These are phyloP conservation scores for Lacerta viridis DNA, from an alignment of 2,797 vertebrate species.

Conservation along the genomic window DNA sequence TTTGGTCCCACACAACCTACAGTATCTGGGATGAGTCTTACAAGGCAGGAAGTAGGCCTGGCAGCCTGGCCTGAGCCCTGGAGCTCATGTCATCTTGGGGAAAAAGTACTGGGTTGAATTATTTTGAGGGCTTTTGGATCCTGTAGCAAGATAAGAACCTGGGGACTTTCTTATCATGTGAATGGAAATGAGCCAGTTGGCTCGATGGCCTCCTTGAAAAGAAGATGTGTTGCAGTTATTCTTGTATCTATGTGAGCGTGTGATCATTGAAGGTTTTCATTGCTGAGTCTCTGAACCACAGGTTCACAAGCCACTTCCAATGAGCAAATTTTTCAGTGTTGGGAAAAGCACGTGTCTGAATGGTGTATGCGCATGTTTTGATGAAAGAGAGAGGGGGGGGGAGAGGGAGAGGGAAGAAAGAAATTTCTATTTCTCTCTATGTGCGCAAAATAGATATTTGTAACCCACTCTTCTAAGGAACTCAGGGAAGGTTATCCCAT, in stretches of 20 bases:
- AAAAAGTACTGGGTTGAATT: not conserved
- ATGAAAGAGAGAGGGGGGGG: not conserved
- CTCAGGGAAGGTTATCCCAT: not conserved
- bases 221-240: not conserved
- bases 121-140: not conserved
- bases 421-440: not conserved
- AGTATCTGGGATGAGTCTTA: not conserved
- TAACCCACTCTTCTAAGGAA: not conserved
- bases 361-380: not conserved
- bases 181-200: conserved; percentile 1
- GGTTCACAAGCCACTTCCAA: not conserved
- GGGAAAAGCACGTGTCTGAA: not conserved
- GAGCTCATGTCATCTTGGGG: not conserved
- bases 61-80: not conserved
- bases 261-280: not conserved
- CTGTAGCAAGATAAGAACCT: not conserved
- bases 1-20: not conserved
- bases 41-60: not conserved
- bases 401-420: not conserved
- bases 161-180: no score
- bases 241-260: conserved; percentile 1
- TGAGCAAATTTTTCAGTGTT: not conserved
- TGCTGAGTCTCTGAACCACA: not conserved
- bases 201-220: not conserved
- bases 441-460: not conserved